Evolutionary conservation across 2,888 invertebrate genomes (phyloP).

Genomic region (Argyra leucocephala): DNA sequence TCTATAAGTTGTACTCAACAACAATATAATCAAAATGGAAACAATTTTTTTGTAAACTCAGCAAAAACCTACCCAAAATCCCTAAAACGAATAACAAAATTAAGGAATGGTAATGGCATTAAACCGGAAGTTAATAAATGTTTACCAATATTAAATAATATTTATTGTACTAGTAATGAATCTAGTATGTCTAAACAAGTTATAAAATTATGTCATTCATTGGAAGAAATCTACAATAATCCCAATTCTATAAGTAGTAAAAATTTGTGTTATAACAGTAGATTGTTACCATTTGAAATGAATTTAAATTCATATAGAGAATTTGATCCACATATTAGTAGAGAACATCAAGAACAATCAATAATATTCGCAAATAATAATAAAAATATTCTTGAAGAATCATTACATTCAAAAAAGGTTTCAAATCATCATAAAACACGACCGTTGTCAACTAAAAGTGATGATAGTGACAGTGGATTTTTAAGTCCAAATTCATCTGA

Average conservation of each 20-base stretch:
- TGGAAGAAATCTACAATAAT: background rate
- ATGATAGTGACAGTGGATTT: background rate
- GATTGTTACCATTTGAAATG: background rate
- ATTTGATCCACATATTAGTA: background rate
- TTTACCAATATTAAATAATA: background rate
- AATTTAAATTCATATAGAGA: too few species aligned
- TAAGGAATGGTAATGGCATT: background rate
- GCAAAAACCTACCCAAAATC: background rate
- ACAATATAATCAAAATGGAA: background rate
- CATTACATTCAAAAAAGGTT: too few species aligned
- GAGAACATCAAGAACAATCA: background rate
- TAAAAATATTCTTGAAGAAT: background rate
- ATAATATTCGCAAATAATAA: background rate
- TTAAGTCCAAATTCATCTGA: background rate
- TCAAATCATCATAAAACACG: background rate
- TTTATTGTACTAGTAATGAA: background rate
- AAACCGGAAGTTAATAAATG: background rate
- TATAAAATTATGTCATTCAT: background rate
- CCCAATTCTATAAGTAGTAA: background rate
- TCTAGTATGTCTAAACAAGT: background rate
- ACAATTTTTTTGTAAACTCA: background rate
- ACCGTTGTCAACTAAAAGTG: background rate
- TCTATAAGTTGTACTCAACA: background rate
- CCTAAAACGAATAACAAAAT: background rate
- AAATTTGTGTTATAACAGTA: background rate